phyloP scores from a whole-genome alignment of 2,888 invertebrate genomes.

The Lamellibrachia satsuma region DNA sequence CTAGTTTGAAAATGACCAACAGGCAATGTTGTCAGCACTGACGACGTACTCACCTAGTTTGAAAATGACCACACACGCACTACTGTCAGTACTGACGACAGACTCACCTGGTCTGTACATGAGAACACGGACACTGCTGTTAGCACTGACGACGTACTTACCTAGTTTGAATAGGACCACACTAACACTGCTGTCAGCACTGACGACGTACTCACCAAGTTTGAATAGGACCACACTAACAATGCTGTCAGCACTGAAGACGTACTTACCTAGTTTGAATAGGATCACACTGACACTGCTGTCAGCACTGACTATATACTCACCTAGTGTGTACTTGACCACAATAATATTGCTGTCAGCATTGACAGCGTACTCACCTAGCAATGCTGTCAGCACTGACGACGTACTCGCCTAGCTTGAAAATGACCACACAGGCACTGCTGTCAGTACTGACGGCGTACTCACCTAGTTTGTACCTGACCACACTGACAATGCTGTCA shows the following conservation, averaged over 20 bases:
- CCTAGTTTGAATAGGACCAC: not conserved
- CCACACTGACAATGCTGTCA: too few species aligned
- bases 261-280: not conserved
- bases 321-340: too few species aligned
- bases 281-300: too few species aligned
- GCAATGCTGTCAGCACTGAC: too few species aligned
- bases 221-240: not conserved
- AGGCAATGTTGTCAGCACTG: not conserved
- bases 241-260: not conserved
- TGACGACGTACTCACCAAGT: not conserved
- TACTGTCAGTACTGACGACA: too few species aligned
- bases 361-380: too few species aligned
- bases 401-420: too few species aligned
- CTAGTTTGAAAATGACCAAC: slow-evolving; percentile 5
- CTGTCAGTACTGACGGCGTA: too few species aligned
- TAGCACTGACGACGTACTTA: not conserved
- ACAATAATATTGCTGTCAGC: not conserved
- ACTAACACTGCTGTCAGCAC: too few species aligned
- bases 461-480: too few species aligned
- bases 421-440: too few species aligned
- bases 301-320: not conserved
- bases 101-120: not conserved
- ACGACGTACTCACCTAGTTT: not conserved
- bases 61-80: not conserved
- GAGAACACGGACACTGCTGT: not conserved